Conservation (phyloP, 2,797 vertebrate genomes). For the Benthosema pterotum region DNA sequence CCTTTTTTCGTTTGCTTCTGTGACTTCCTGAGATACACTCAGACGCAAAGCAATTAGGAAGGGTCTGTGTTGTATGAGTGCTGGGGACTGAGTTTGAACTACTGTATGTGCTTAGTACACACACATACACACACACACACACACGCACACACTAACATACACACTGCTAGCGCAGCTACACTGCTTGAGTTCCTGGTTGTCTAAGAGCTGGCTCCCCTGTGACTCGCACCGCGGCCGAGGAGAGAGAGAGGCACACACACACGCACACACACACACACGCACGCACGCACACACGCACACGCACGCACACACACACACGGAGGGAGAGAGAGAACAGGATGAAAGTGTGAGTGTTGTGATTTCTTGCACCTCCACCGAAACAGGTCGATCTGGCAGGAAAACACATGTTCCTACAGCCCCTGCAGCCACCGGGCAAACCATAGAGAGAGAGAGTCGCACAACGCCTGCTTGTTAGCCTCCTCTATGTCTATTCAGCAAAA, state of each 20-base stretch:
- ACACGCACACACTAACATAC: too few species aligned
- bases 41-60: constrained; percentile 53
- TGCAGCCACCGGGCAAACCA: constrained; percentile 25
- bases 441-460: neutral
- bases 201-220: constrained; percentile 45
- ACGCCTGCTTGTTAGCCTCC: constrained; percentile 30
- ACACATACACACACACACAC: too few species aligned
- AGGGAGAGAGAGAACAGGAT: constrained; percentile 18
- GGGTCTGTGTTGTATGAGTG: constrained; percentile 9
- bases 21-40: constrained; percentile 27
- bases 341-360: constrained; percentile 45
- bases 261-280: too few species aligned
- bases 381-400: constrained; percentile 48
- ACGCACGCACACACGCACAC: too few species aligned
- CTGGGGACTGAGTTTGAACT: constrained; percentile 22
- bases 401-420: constrained; percentile 32
- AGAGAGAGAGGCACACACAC: too few species aligned
- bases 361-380: constrained; percentile 58
- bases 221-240: constrained; percentile 31
- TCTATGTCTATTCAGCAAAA: constrained; percentile 19
- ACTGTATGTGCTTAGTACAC: constrained; percentile 10
- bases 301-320: too few species aligned
- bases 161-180: too few species aligned
- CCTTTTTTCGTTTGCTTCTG: constrained; percentile 24
- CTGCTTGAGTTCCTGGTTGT: constrained; percentile 3